Percentiles rank a stretch among this genome's conserved stretches.
Conservation (phyloP, 2,113 vertebrate species). For the Morone chrysops region DNA sequence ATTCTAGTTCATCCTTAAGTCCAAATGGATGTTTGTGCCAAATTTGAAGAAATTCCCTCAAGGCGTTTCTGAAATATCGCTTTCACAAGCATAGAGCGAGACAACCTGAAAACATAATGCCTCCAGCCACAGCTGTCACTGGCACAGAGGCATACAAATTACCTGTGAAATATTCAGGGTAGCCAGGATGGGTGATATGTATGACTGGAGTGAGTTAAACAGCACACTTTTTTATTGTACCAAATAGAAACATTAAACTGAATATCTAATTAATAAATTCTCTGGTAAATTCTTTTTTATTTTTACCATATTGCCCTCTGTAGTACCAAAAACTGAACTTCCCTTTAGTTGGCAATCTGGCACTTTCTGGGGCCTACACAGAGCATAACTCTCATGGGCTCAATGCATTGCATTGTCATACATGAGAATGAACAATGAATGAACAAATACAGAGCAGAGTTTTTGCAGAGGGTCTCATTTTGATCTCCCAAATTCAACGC, state of each 20-base stretch:
- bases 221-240: not conserved
- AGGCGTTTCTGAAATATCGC: no score
- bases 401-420: not conserved
- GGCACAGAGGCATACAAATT: no score
- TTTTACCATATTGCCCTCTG: not conserved
- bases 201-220: not conserved
- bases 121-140: no score
- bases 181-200: not conserved
- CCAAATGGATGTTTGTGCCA: no score
- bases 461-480: not conserved
- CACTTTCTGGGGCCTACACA: not conserved
- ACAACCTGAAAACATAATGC: no score
- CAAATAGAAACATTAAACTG: not conserved
- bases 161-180: not conserved
- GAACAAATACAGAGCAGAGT: conserved; percentile 6
- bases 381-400: not conserved
- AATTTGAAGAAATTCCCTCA: no score
- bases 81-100: no score
- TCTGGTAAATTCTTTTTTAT: not conserved
- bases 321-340: not conserved
- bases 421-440: conserved; percentile 2
- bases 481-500: not conserved
- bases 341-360: not conserved
- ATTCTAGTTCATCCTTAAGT: no score
- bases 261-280: not conserved